Conservation (phyloP, 1,140 invertebrate genomes). For the Samia ricini region DNA sequence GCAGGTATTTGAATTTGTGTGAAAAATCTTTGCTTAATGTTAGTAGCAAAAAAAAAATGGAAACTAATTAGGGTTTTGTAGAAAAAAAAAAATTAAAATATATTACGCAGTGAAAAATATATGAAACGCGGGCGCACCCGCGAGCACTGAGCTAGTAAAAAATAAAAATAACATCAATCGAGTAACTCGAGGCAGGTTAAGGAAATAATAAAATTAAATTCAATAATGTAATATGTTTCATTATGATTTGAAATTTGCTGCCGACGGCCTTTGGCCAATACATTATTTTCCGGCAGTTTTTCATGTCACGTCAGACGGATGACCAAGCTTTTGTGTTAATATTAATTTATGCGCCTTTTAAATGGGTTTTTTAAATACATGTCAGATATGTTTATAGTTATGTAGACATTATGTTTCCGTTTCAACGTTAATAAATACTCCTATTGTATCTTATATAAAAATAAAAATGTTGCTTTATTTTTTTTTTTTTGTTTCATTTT, state of each 20-base stretch:
- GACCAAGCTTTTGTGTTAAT: not conserved
- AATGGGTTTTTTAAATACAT: not conserved
- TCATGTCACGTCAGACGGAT: not conserved
- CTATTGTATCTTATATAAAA: not conserved
- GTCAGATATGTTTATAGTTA: not conserved
- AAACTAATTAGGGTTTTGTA: too few relatives aligned
- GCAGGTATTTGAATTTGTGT: too few relatives aligned
- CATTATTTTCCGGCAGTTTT: not conserved
- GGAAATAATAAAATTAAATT: too few relatives aligned
- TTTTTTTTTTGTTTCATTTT: not conserved
- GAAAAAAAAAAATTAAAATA: too few relatives aligned
- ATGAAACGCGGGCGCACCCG: too few relatives aligned
- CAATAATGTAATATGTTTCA: not conserved
- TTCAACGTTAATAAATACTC: not conserved
- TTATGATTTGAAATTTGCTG: not conserved
- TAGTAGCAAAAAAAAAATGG: too few relatives aligned
- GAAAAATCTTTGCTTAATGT: too few relatives aligned
- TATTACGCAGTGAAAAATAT: too few relatives aligned
- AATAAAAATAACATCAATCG: too few relatives aligned
- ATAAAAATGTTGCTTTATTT: not conserved
- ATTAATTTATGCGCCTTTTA: not conserved
- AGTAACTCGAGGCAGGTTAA: too few relatives aligned
- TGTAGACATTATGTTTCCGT: not conserved
- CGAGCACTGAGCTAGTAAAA: too few relatives aligned
- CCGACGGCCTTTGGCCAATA: not conserved